Evolutionary conservation across 2,113 vertebrate species (phyloP).

Genomic region (Myotis davidii): DNA sequence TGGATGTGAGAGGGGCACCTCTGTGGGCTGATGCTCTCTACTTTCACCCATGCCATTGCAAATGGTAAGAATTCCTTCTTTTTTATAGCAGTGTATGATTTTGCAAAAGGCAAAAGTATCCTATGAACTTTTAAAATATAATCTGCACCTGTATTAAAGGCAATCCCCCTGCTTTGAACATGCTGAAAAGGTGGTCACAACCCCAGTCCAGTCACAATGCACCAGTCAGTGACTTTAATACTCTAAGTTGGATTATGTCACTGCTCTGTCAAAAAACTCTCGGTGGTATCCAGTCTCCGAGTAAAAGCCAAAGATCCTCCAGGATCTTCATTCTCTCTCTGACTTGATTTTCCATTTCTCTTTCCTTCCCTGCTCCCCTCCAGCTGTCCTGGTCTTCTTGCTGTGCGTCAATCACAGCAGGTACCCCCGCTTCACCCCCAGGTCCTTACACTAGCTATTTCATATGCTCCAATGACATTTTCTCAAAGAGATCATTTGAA

Average conservation of each 20-base stretch:
- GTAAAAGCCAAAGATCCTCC: not conserved
- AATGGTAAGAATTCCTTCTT: no score
- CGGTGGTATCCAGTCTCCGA: not conserved
- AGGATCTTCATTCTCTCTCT: not conserved
- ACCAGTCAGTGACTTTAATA: not conserved
- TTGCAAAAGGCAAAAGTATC: no score
- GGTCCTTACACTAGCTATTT: not conserved
- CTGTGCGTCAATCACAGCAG: not conserved
- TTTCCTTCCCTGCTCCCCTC: not conserved
- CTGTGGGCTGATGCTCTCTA: no score
- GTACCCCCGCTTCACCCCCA: no score
- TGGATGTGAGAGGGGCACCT: not conserved
- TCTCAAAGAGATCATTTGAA: not conserved
- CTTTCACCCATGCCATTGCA: no score
- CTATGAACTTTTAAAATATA: constrained; percentile 10
- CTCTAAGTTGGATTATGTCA: not conserved
- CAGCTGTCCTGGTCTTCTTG: no score
- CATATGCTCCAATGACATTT: not conserved
- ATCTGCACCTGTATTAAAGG: not conserved
- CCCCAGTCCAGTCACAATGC: not conserved
- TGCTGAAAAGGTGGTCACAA: not conserved
- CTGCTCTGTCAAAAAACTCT: not conserved
- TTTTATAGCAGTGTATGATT: no score
- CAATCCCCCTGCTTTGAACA: not conserved
- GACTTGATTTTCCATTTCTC: not conserved